phyloP scores from a whole-genome alignment of 1,140 invertebrate species.

The Calliopsis andreniformis region DNA sequence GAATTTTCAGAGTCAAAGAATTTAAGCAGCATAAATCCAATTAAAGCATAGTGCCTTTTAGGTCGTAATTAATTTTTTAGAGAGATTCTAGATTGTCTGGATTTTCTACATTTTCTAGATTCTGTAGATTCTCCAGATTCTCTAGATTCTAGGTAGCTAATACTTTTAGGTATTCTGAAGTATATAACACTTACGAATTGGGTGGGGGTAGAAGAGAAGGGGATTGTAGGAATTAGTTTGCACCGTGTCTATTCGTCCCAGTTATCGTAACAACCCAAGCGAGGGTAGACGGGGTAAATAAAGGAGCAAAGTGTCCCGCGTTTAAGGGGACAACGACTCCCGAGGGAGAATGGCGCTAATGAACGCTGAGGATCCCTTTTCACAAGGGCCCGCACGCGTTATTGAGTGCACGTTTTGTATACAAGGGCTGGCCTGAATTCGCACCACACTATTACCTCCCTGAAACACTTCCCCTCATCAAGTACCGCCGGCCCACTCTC shows the following conservation, averaged over 20 bases:
- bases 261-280: background rate
- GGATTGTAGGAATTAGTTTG: background rate
- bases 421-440: slow-evolving; percentile 45
- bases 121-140: too few species aligned
- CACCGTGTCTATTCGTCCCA: background rate
- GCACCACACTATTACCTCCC: background rate
- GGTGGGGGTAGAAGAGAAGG: too few species aligned
- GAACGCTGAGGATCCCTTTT: slow-evolving; percentile 46
- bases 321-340: slow-evolving; percentile 47
- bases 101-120: too few species aligned
- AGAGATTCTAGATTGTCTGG: too few species aligned
- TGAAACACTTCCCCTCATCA: background rate
- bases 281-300: background rate
- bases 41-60: too few species aligned
- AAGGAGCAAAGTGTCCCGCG: background rate
- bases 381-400: slow-evolving; percentile 3
- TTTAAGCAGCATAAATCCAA: too few species aligned
- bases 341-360: slow-evolving; percentile 50
- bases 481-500: background rate
- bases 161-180: too few species aligned
- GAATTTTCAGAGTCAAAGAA: too few species aligned
- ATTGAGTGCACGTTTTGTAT: slow-evolving; percentile 45
- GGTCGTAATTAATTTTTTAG: too few species aligned
- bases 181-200: too few species aligned
- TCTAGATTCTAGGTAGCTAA: too few species aligned